Evolutionary conservation across 2,113 vertebrate species (phyloP).

Genomic region (human): GRCh38 chr1:34364501-34365000

Average conservation of each 20-base stretch:
- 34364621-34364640: background rate
- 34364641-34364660: background rate
- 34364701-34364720: background rate
- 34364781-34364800: background rate
- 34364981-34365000: background rate
- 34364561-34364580: background rate
- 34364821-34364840: background rate
- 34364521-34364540: background rate
- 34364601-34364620: background rate
- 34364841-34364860: background rate
- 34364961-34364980: background rate
- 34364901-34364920: background rate
- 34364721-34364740: background rate
- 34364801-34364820: accelerated
- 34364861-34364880: background rate
- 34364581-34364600: background rate
- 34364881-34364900: background rate
- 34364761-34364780: too few relatives aligned
- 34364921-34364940: background rate
- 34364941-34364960: background rate
- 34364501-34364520: background rate
- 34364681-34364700: background rate
- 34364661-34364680: too few relatives aligned
- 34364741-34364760: background rate
- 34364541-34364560: background rate